Percentiles rank a stretch among this genome's conserved stretches.
Evolutionary conservation across 2,797 vertebrate genomes (phyloP).

Genomic region (Tragopan temminckii): DNA sequence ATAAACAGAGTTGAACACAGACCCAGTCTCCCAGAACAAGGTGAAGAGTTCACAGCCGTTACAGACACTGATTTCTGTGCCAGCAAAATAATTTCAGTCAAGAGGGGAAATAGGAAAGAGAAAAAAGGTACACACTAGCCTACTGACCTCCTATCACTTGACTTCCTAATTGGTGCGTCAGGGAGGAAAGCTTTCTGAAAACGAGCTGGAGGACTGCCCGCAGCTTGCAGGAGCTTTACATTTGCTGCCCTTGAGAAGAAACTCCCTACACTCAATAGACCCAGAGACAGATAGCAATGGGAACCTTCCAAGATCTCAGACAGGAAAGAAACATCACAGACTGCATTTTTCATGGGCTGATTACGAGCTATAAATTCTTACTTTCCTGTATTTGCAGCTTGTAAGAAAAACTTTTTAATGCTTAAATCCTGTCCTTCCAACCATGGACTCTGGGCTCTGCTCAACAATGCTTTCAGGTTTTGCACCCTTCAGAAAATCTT

Average conservation of each 20-base stretch:
- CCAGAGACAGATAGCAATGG: slow-evolving; percentile 25
- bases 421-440: slow-evolving; percentile 31
- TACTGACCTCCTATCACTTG: background rate
- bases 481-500: background rate
- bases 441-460: background rate
- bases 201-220: slow-evolving; percentile 16
- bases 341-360: background rate
- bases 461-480: background rate
- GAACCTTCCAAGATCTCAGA: slow-evolving; percentile 46
- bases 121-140: background rate
- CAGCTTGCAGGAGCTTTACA: slow-evolving; percentile 45
- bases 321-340: slow-evolving; percentile 36
- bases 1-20: slow-evolving; percentile 37
- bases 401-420: background rate
- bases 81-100: slow-evolving; percentile 57
- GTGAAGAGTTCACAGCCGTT: slow-evolving; percentile 54
- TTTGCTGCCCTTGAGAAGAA: slow-evolving; percentile 65
- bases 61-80: slow-evolving; percentile 31
- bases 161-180: background rate
- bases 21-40: background rate
- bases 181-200: slow-evolving; percentile 35
- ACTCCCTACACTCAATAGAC: slow-evolving; percentile 9
- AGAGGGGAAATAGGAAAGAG: slow-evolving; percentile 16
- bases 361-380: background rate
- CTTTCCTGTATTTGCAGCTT: background rate